Evolutionary conservation across 2,797 vertebrate genomes (phyloP).

Genomic region (Scolopax bukidnonensis): DNA sequence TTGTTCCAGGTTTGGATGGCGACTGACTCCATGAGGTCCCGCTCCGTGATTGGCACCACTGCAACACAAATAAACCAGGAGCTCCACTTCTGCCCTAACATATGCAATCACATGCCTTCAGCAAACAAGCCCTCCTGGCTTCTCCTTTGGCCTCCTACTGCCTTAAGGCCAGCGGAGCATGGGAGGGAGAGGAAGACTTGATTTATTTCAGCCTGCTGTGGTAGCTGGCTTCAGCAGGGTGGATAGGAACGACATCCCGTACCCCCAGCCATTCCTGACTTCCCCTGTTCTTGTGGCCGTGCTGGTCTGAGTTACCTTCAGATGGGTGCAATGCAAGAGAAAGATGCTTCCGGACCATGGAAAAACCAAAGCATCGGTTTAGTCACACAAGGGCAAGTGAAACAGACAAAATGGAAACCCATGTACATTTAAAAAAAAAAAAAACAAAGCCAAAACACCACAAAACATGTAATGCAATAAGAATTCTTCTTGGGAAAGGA

Average conservation of each 20-base stretch:
- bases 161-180: not conserved
- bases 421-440: not conserved
- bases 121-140: not conserved
- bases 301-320: not conserved
- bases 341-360: not conserved
- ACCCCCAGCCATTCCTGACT: not conserved
- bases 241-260: not conserved
- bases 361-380: not conserved
- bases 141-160: not conserved
- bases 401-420: not conserved
- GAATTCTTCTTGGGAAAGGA: not conserved
- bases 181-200: not conserved
- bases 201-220: not conserved
- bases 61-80: not conserved
- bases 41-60: not conserved
- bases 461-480: not conserved
- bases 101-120: not conserved
- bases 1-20: constrained; percentile 10
- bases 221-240: not conserved
- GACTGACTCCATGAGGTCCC: not conserved
- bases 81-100: not conserved
- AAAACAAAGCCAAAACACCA: not conserved
- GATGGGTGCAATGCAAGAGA: not conserved
- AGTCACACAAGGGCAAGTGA: not conserved
- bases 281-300: not conserved